Base-by-base conservation (phyloP, 2,888 invertebrate species). In the Hetaerina titia region DNA sequence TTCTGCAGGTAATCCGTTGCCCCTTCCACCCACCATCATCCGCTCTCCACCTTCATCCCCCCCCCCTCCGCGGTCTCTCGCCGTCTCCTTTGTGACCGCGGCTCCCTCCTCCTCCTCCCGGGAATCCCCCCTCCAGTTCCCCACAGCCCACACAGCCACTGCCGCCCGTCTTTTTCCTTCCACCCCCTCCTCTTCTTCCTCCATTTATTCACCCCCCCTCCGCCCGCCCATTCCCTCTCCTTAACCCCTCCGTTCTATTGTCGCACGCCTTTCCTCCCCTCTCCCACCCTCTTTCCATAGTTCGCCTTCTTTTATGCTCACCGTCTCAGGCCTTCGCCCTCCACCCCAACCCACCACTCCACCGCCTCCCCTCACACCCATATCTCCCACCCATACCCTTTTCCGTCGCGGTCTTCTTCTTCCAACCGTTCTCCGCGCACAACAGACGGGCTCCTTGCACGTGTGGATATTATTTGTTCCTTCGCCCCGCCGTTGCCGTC, bases 381-480 rank as follows among this genome's bases (percentile, higher is more conserved):
- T 88, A 45, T 6, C 88, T 56, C 88, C 88, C 88, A 56, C 88
- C 31, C 56, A 45, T 45, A 45, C 31, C 31, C 88, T 25, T 69
- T 19, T 15, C 88, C 89, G 7, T 57, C 89, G n/a, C n/a, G 8
- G 13, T 89, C 89, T n/a, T 22, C 69, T 69, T 58, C 89, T 57
- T 89, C 22, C 89, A n/a, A 69, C 19, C 81, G 22, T 81, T 15
- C 81, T 9, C n/a, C 31, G 9, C 81, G 22, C 81, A 81, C 81
- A 81, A 81, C 81, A 81, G 81, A 81, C 25, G 81, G 25, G 25
- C 81, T 11, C 31, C 81, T 31, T 81, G 81, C 81, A 81, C 81
- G 81, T 81, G 81, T 25, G 81, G 25, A 31, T 81, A 81, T 81
- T 31, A 81, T 81, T 81, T 81, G 81, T 31, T 81, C 81, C 81